phyloP scores from a whole-genome alignment of 92 coral and sea anemone genomes.

The Heliopora coerulea region DNA sequence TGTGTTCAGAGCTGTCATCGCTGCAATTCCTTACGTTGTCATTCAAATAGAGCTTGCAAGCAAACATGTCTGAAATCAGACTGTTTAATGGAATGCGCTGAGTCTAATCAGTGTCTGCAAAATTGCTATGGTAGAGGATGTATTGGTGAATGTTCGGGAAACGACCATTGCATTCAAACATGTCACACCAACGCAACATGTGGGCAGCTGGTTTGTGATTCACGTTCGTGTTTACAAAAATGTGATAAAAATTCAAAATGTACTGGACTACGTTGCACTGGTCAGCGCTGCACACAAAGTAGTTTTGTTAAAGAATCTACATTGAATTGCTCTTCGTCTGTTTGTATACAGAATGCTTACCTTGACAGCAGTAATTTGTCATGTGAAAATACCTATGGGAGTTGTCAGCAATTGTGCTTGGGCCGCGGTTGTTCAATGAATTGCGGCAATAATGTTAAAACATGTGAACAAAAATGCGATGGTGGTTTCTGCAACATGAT shows the following conservation, averaged over 20 bases:
- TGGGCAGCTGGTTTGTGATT: conserved; percentile 6
- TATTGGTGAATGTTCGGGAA: not conserved
- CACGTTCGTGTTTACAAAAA: conserved; percentile 15
- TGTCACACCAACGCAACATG: conserved; percentile 14
- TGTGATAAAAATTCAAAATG: conserved; percentile 13
- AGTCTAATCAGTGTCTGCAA: not conserved
- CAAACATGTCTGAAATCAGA: conserved; percentile 17
- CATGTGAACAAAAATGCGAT: conserved; percentile 23
- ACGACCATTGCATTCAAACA: not conserved
- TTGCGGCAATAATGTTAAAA: conserved; percentile 26
- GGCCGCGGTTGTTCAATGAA: conserved; percentile 33
- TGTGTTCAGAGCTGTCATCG: conserved; percentile 2
- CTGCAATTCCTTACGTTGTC: conserved; percentile 11
- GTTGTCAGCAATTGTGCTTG: conserved; percentile 29
- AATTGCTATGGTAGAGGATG: conserved; percentile 26
- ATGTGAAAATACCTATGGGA: conserved; percentile 19
- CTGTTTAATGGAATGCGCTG: conserved; percentile 13
- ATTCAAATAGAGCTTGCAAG: not conserved
- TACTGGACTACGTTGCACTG: conserved; percentile 4
- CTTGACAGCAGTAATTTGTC: not conserved
- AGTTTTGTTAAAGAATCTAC: not conserved
- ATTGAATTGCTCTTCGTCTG: conserved; percentile 3
- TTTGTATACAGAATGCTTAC: not conserved
- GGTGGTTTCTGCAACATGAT: conserved; percentile 36
- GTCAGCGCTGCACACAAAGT: conserved; percentile 10